Evolutionary conservation across 2,888 invertebrate species (phyloP), one percentile per base, ranked within the genome.

Genomic region (Dicycla oo): DNA sequence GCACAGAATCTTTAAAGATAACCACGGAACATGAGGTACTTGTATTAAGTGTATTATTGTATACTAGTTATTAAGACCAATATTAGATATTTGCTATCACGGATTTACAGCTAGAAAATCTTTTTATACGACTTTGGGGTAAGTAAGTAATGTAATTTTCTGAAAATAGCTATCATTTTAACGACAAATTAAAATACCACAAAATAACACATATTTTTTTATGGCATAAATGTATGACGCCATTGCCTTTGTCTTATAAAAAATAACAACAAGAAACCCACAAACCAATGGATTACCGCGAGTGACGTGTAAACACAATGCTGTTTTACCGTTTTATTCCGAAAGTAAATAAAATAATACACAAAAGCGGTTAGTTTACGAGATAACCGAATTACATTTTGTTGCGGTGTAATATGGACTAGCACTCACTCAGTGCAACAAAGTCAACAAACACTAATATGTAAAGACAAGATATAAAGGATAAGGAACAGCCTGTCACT

Each of bases 381-480:
- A 82, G 18, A 18, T 65, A 53, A 18, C 53, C 20, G n/a, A 62
- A 66, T 56, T 43, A 63, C 20, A 45, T 57, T 78, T 69, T 15
- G 26, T 53, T 69, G 45, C 69, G 20, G 56, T 23, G 30, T 38
- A 49, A 49, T 51, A 30, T 13, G 58, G 15, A 34, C 80, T 40
- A 26, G 30, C 30, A 40, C 68, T 45, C 57, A 62, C 49, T 26
- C 73, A 63, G 63, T 64, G 75, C 57, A 74, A 69, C 30, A 61
- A 63, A 73, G 61, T 69, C 57, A 74, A 69, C 30, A 61, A 63
- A 73, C 13, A 45, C 53, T 64, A 51, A 61, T 63, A 76, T 74
- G 51, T 79, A 45, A 53, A 69, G 62, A 83, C 81, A n/a, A n/a
- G n/a, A n/a, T n/a, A n/a, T n/a, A 76, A 83, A 85, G 51, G 11